phyloP scores from a whole-genome alignment of 2,888 invertebrate species.

The Allygus modestus region DNA sequence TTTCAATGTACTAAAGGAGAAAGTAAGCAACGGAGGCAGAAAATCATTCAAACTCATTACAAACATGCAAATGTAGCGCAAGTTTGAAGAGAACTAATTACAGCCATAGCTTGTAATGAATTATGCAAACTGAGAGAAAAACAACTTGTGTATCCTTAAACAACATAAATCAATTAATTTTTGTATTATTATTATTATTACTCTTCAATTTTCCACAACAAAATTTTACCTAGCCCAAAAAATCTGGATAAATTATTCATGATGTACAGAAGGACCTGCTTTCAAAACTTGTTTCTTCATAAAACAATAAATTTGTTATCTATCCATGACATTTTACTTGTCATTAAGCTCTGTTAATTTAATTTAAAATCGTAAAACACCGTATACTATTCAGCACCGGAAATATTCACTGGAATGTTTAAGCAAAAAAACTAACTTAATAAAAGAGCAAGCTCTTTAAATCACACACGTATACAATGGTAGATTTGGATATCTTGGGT shows the following conservation, averaged over 20 bases:
- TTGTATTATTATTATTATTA: too few species aligned
- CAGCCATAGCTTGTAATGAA: neutral
- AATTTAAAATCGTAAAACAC: neutral
- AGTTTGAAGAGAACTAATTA: neutral
- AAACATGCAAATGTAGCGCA: neutral
- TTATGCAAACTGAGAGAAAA: neutral
- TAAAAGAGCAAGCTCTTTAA: neutral
- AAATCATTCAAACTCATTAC: neutral
- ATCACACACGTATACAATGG: slow-evolving; percentile 63
- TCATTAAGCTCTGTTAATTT: neutral
- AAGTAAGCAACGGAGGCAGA: neutral
- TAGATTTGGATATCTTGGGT: neutral
- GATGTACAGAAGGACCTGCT: neutral
- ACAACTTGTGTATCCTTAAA: neutral
- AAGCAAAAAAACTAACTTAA: neutral
- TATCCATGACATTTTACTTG: neutral
- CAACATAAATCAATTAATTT: too few species aligned
- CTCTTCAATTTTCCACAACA: too few species aligned
- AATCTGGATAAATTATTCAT: neutral
- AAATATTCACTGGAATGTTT: neutral
- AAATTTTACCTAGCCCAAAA: too few species aligned
- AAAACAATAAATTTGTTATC: neutral
- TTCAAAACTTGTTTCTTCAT: neutral
- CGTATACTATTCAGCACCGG: neutral
- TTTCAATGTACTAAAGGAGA: neutral